phyloP scores from a whole-genome alignment of 2,888 invertebrate species.

The Melikaiella ostensackeni region DNA sequence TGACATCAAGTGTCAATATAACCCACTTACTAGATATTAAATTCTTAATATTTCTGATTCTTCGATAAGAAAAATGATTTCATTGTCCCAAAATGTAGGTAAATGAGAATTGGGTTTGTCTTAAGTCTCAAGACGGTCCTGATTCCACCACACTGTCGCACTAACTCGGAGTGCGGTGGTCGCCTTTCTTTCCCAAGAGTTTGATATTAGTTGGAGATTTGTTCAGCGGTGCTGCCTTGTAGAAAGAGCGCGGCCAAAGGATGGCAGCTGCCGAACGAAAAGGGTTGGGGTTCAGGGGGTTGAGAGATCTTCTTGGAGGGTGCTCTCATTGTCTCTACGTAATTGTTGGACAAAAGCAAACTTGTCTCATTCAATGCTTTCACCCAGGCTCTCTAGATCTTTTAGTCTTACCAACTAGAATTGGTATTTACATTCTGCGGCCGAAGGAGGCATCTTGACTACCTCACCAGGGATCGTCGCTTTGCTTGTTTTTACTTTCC shows the following conservation, averaged over 20 bases:
- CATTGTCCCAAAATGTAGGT: not conserved
- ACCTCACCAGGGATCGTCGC: slow-evolving; percentile 13
- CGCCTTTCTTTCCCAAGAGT: slow-evolving; percentile 66
- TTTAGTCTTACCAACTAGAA: slow-evolving; percentile 43
- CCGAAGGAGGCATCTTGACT: slow-evolving; percentile 12
- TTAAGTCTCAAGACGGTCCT: not conserved
- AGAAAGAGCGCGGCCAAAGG: slow-evolving; percentile 30
- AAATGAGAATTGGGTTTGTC: not conserved
- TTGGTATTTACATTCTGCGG: slow-evolving; percentile 48
- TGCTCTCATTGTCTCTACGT: slow-evolving; percentile 71
- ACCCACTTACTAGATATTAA: too few species aligned
- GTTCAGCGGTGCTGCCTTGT: slow-evolving; percentile 46
- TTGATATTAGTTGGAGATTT: slow-evolving; percentile 73
- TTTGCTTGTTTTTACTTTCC: slow-evolving; percentile 34
- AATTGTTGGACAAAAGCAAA: slow-evolving; percentile 74
- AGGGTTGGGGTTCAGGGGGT: slow-evolving; percentile 31
- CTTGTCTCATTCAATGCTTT: slow-evolving; percentile 72
- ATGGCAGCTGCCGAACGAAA: slow-evolving; percentile 58
- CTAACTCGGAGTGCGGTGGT: slow-evolving; percentile 43
- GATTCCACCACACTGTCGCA: not conserved
- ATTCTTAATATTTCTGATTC: not conserved
- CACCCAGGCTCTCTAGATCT: slow-evolving; percentile 40
- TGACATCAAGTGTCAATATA: too few species aligned
- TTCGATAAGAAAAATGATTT: not conserved
- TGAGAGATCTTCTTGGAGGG: slow-evolving; percentile 46